Conservation (phyloP, 2,113 vertebrate genomes). For the Cynoglossus semilaevis region DNA sequence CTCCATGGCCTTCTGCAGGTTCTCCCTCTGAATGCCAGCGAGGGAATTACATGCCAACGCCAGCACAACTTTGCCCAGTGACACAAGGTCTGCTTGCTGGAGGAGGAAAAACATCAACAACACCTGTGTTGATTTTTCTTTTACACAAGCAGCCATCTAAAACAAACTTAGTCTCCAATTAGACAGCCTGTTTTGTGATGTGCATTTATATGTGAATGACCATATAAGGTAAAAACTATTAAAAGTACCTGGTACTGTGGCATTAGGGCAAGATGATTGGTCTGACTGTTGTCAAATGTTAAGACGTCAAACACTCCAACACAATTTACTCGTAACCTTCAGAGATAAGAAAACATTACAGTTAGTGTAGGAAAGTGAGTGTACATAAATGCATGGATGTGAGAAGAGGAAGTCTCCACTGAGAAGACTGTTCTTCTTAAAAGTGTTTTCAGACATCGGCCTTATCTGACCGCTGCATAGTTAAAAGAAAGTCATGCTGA, state of each 20-base stretch:
- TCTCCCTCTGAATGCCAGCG: conserved; percentile 98
- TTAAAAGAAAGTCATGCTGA: neutral
- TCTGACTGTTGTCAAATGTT: conserved; percentile 99
- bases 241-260: conserved; percentile 94
- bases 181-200: neutral
- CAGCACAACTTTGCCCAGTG: conserved; percentile 98
- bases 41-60: conserved; percentile 98
- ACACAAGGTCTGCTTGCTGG: conserved; percentile 98
- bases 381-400: no score
- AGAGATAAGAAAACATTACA: conserved; percentile 21
- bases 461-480: neutral
- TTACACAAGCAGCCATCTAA: no score
- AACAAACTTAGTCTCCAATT: no score
- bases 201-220: neutral
- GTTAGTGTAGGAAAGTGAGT: neutral
- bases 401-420: conserved; percentile 28
- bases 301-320: conserved; percentile 97
- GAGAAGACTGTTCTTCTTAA: conserved; percentile 26
- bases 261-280: conserved; percentile 96
- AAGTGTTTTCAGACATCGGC: conserved; percentile 19
- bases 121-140: no score
- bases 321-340: conserved; percentile 96
- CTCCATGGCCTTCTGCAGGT: conserved; percentile 99
- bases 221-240: neutral
- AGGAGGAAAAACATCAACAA: neutral